These are phyloP conservation scores for Lagopus muta DNA, from an alignment of 2,113 vertebrate genomes.

Conservation along the genomic window DNA sequence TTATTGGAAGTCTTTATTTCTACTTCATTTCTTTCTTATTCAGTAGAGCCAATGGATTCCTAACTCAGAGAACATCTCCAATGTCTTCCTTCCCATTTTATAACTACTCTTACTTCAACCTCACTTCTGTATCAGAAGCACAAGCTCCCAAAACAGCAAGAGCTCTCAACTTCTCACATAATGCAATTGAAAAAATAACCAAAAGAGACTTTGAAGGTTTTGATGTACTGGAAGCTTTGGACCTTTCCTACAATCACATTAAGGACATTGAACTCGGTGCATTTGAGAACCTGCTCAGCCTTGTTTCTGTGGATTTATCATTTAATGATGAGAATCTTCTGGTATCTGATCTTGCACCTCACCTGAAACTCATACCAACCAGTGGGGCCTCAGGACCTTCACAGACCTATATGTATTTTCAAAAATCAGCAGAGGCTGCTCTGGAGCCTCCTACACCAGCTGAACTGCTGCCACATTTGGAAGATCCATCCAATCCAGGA, in stretches of 20 bases:
- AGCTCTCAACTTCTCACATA: constrained; percentile 53
- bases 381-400: not conserved
- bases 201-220: constrained; percentile 29
- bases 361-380: not conserved
- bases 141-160: constrained; percentile 14
- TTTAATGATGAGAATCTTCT: constrained; percentile 14
- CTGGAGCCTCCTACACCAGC: not conserved
- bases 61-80: not conserved
- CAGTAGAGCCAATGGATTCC: not conserved
- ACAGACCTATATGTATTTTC: not conserved
- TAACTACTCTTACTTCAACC: constrained; percentile 54
- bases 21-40: constrained; percentile 11
- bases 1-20: not conserved
- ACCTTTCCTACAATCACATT: constrained; percentile 37
- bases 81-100: not conserved
- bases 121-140: constrained; percentile 45
- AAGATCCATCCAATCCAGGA: not conserved
- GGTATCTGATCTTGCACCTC: not conserved
- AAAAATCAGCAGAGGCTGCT: not conserved
- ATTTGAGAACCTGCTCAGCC: not conserved
- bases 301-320: constrained; percentile 26
- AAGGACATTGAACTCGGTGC: not conserved
- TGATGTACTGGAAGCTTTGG: not conserved
- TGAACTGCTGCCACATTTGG: rapidly evolving
- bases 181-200: constrained; percentile 16